phyloP scores from a whole-genome alignment of 2,888 invertebrate species.

The Mythimna vitellina region DNA sequence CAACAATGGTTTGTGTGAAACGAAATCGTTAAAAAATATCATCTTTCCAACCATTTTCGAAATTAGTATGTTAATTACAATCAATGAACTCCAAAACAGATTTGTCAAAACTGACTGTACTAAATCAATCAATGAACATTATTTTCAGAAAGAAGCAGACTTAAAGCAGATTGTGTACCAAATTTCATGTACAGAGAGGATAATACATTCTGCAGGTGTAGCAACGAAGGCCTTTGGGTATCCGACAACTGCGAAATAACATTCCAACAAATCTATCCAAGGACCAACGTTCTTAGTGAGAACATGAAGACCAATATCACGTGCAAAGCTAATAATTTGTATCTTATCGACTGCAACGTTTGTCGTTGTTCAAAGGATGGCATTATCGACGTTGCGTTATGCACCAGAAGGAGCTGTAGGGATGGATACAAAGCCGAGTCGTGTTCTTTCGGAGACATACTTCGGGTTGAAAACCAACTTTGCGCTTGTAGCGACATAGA shows the following conservation, averaged over 20 bases:
- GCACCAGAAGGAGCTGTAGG: slow-evolving; percentile 73
- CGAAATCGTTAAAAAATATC: neutral
- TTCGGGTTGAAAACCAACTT: slow-evolving; percentile 68
- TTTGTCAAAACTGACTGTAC: neutral
- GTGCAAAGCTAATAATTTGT: slow-evolving; percentile 69
- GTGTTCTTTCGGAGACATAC: slow-evolving; percentile 73
- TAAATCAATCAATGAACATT: neutral
- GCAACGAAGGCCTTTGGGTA: slow-evolving; percentile 70
- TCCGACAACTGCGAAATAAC: slow-evolving; percentile 70
- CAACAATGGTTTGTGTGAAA: neutral
- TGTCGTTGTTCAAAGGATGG: slow-evolving; percentile 71
- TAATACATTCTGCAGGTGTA: slow-evolving; percentile 72
- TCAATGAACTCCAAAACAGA: neutral
- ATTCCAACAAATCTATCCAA: slow-evolving; percentile 65
- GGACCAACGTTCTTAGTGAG: slow-evolving; percentile 22
- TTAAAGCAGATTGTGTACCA: slow-evolving; percentile 65
- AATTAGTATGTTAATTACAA: neutral
- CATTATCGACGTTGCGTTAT: slow-evolving; percentile 62
- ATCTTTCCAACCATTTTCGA: too few species aligned
- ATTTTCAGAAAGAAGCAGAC: slow-evolving; percentile 45
- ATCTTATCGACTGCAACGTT: slow-evolving; percentile 76
- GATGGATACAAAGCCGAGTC: slow-evolving; percentile 67
- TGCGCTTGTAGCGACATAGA: slow-evolving; percentile 76
- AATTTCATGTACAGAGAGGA: slow-evolving; percentile 67
- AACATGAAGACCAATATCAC: slow-evolving; percentile 64